Base-by-base conservation (phyloP, 2,888 invertebrate genomes). In the Sialis lutaria region DNA sequence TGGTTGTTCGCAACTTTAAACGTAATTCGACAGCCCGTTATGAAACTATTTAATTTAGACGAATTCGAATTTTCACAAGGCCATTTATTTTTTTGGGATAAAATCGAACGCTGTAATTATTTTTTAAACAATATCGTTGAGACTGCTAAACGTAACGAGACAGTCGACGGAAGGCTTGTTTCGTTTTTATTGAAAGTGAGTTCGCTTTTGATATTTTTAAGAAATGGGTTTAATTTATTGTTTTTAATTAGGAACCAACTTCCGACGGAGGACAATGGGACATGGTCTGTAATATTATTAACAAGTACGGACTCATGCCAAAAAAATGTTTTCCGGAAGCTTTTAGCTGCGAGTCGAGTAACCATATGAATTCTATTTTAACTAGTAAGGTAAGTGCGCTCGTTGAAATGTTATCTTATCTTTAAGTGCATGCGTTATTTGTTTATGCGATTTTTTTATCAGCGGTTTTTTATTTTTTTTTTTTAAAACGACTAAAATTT, bases 51-150 rank as follows among this genome's bases (percentile, higher is more conserved):
- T 57, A 79, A 79, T 56, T 62, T 92, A 51, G 91, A 91, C 48
- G 91, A 91, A 61, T 90, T 92, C 62, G 91, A 92, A 63, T 91
- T 92, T 62, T 90, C 89, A 41, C 91, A 91, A 63, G 78, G 77
- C 42, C 84, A 89, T 63, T 68, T 92, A 6, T 91, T 88, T 67
- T 92, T 88, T 64, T 91, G 90, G 87, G 91, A 92, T 58, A 92
- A 91, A 73, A 77, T 92, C 50, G 92, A 92, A 63, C 72, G 90
- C 6, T 79, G 84, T 51, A 86, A 92, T 64, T 90, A 79, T 62
- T 85, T 87, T 67, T 67, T 92, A 39, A 81, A 88, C 60, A 85
- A 80, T 54, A 79, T 90, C 54, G 82, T 89, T 1, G 74, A 79
- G 50, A 82, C 84, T 0, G 80, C 85, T 0, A 75, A 72, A 55